phyloP scores from a whole-genome alignment of 2,888 invertebrate species.

The Gortyna flavago region DNA sequence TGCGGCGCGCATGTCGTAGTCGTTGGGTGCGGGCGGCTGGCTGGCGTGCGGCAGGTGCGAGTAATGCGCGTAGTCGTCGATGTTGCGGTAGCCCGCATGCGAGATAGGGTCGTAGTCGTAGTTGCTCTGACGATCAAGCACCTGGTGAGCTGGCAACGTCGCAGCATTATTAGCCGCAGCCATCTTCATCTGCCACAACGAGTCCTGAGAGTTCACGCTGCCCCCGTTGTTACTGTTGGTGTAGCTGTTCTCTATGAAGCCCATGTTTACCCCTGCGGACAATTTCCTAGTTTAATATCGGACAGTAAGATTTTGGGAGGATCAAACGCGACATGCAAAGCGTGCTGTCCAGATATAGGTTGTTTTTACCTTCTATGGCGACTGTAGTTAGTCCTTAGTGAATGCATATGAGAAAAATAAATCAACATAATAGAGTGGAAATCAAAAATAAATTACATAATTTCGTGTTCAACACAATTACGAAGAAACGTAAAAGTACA shows the following conservation, averaged over 20 bases:
- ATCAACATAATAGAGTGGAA: slow-evolving; percentile 64
- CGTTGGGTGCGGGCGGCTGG: slow-evolving; percentile 74
- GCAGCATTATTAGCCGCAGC: slow-evolving; percentile 93
- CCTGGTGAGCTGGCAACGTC: slow-evolving; percentile 86
- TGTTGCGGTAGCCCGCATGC: slow-evolving; percentile 96
- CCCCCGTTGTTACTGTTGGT: slow-evolving; percentile 98
- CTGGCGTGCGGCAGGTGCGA: slow-evolving; percentile 92
- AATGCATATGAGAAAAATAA: slow-evolving; percentile 73
- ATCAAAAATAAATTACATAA: slow-evolving; percentile 60
- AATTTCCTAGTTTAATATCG: slow-evolving; percentile 31
- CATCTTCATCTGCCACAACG: slow-evolving; percentile 98
- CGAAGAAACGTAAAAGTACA: slow-evolving; percentile 21
- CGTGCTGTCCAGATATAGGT: slow-evolving; percentile 53
- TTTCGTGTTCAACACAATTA: slow-evolving; percentile 29
- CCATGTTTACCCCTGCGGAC: slow-evolving; percentile 93
- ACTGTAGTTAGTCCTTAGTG: slow-evolving; percentile 78
- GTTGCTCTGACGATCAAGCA: slow-evolving; percentile 92
- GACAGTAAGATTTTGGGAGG: too few species aligned
- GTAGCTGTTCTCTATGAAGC: slow-evolving; percentile 97
- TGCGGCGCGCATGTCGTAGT: slow-evolving; percentile 92
- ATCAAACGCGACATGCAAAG: slow-evolving; percentile 56
- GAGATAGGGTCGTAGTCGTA: slow-evolving; percentile 94
- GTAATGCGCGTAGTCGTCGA: slow-evolving; percentile 95
- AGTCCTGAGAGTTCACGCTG: slow-evolving; percentile 98
- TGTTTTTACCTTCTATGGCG: slow-evolving; percentile 75